Evolutionary conservation across 1,140 invertebrate species (phyloP).

Genomic region (Drosophila sucinea): DNA sequence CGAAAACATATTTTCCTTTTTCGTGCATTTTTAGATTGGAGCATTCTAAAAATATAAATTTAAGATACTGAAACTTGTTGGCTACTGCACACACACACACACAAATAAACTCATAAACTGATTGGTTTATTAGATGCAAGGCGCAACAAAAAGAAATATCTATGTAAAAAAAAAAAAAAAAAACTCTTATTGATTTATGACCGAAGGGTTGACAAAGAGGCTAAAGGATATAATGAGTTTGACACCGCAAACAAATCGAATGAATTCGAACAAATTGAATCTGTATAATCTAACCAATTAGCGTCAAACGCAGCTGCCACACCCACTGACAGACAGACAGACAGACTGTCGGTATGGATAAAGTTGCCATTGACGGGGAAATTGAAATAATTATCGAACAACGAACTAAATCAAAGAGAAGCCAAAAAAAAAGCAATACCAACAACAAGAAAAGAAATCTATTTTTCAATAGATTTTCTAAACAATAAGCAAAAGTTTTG

Average conservation of each 20-base stretch:
- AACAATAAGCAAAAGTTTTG: conserved; percentile 50
- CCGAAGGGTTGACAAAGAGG: conserved; percentile 39
- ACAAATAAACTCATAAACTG: conserved; percentile 42
- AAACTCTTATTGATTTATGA: conserved; percentile 76
- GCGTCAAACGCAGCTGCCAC: conserved; percentile 31
- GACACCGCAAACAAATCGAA: conserved; percentile 12
- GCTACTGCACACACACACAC: conserved; percentile 20
- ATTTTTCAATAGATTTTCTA: conserved; percentile 19
- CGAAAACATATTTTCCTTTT: conserved; percentile 43
- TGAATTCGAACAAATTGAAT: not conserved
- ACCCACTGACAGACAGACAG: conserved; percentile 32
- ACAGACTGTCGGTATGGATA: conserved; percentile 13
- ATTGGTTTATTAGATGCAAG: conserved; percentile 56
- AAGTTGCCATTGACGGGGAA: conserved; percentile 29
- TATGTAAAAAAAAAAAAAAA: conserved; percentile 22
- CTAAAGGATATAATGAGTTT: conserved; percentile 51
- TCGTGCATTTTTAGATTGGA: conserved; percentile 55
- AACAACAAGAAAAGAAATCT: not conserved
- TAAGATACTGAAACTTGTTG: conserved; percentile 57
- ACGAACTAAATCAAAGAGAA: conserved; percentile 3
- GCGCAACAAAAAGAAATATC: not conserved
- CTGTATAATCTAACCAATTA: conserved; percentile 4
- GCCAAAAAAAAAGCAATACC: not conserved
- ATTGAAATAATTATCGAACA: conserved; percentile 27
- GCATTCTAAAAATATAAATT: conserved; percentile 56